Base-by-base conservation (phyloP, 2,888 invertebrate species). In the Sinhomidia bicolor region DNA sequence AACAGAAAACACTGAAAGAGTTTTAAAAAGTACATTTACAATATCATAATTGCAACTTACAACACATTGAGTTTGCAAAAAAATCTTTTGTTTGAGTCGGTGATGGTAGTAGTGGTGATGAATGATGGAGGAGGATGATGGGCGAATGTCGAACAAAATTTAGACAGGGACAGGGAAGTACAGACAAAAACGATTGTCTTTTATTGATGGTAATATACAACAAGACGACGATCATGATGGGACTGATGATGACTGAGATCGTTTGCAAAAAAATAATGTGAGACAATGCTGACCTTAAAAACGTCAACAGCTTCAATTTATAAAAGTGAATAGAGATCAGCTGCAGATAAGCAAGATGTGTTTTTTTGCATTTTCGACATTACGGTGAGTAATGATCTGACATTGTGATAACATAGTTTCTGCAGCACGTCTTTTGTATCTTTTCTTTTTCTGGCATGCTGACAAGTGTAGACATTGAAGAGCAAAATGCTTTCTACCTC, bases 401-500 rank as follows among this genome's bases (percentile, higher is more conserved):
- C 10, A 12, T 36, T 7, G 9, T 65, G 65, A 32, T 65, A 47
- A 7, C 36, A 60, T 29, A 60, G 9, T 60, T 60, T 60, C 14
- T 26, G 60, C 23, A 9, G 12, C 10, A 51, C 1, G 51, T 36
- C 36, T 36, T 7, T 36, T 54, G 60, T 65, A 32, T 36, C 20
- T 65, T 65, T 20, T 17, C 1, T 7, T 3, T 20, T 20, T 1
- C 81, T 84, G 84, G 76, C 84, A 84, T 14, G 26, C 17, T 84
- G 84, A 84, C 84, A 84, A 84, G 76, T 41, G 12, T 9, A 76
- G 74, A 20, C n/a, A n/a, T n/a, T n/a, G n/a, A n/a, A 83, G 23
- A 14, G 82, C 36, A 68, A 47, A n/a, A n/a, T n/a, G n/a, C n/a
- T n/a, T n/a, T n/a, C n/a, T n/a, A n/a, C n/a, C n/a, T n/a, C n/a